Evolutionary conservation across 2,113 vertebrate species (phyloP), one percentile per base, ranked within the genome.

Genomic region (Pachycephala philippinensis): DNA sequence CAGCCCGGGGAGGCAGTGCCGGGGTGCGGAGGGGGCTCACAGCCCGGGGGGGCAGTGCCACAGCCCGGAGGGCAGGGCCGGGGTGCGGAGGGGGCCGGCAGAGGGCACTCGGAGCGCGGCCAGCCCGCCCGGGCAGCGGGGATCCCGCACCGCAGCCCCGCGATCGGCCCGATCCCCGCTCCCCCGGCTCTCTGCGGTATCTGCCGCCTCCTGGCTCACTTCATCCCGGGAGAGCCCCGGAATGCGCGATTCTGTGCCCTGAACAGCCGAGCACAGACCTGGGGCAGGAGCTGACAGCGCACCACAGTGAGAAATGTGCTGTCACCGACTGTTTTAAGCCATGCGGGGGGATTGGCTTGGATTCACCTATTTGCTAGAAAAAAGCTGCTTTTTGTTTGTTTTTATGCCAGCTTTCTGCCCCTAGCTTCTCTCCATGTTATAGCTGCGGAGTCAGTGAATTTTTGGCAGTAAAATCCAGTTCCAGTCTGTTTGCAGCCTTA

Each of bases 81-180:
- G n/a, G n/a, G n/a, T n/a, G n/a, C n/a, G 14, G 28, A 18, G 17
- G 78, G 61, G 35, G 42, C 96, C 96, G 91, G 90, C 93, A 96
- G 96, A 92, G 96, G 96, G 96, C 95, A 92, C 93, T 92, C 97
- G 74, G 95, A 96, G 94, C 93, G 75, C 87, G 86, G 60, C 57
- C 72, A 49, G 89, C 50, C 77, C 61, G 49, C 27, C 30, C 54
- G 37, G 23, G 11, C 3, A 22, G 77, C 35, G 84, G 84, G 28
- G n/a, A 33, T 9, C 49, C 63, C 28, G 22, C 20, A 1, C n/a
- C 39, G 39, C 31, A 0, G 61, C 52, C 23, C 80, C 5, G 0
- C 3, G 4, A 45, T 5, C 42, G 12, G 44, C 33, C 39, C 22
- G 17, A 30, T n/a, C n/a, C n/a, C n/a, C n/a, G n/a, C n/a, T n/a